A percentile compares a stretch with the other conserved stretches of the same genome.
Conservation (phyloP, 2,113 vertebrate species). For the Dicentrarchus labrax region DNA sequence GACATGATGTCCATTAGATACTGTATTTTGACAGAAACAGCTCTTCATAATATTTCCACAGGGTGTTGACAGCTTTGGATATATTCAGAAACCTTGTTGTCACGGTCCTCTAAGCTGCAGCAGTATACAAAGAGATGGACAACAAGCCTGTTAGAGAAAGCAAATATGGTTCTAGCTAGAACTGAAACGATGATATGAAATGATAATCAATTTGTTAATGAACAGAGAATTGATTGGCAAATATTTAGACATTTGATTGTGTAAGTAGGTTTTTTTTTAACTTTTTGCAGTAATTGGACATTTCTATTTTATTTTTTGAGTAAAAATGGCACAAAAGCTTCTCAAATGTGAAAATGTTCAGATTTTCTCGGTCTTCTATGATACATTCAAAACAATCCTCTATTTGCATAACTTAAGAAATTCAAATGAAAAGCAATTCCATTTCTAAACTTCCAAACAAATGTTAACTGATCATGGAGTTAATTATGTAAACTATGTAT, state of each 20-base stretch:
- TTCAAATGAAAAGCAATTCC: not conserved
- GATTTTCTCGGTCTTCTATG: not conserved
- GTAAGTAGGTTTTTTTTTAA: not conserved
- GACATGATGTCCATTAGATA: constrained; percentile 15
- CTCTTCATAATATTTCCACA: constrained; percentile 2
- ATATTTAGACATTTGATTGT: not conserved
- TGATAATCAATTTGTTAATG: not conserved
- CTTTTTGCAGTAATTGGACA: not conserved
- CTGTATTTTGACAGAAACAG: constrained; percentile 7
- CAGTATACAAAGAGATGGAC: not conserved
- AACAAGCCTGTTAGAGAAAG: not conserved
- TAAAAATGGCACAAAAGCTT: no score
- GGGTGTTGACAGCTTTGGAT: constrained; percentile 30
- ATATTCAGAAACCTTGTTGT: constrained; percentile 28
- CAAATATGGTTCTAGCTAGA: not conserved
- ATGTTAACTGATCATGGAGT: not conserved
- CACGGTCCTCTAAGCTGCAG: not conserved
- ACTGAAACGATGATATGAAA: not conserved
- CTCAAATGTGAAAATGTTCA: not conserved
- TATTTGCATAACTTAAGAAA: not conserved
- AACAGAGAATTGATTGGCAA: not conserved
- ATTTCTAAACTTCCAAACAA: not conserved
- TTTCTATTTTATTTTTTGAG: not conserved
- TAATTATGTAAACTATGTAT: not conserved
- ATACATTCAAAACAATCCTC: not conserved